Evolutionary conservation across 2,888 invertebrate species (phyloP).

Genomic region (Liodrosophila aerea): DNA sequence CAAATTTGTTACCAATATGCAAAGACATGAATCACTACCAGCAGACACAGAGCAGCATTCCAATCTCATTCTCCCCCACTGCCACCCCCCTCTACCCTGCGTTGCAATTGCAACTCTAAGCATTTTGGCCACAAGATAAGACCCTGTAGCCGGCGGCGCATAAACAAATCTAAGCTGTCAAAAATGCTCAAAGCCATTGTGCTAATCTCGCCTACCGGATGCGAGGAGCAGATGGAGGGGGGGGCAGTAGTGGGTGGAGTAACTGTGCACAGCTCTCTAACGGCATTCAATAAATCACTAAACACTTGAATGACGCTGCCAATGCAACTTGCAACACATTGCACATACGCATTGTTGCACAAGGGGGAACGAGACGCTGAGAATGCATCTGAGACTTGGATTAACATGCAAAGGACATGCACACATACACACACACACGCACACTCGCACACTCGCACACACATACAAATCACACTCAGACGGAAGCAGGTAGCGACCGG

Average conservation of each 20-base stretch:
- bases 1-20: constrained; percentile 79
- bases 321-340: constrained; percentile 77
- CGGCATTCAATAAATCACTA: constrained; percentile 81
- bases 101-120: background rate
- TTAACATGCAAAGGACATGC: constrained; percentile 50
- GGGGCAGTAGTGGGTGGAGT: background rate
- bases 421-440: constrained; percentile 16
- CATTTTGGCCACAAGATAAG: constrained; percentile 46
- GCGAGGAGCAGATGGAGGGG: background rate
- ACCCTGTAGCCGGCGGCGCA: constrained; percentile 47
- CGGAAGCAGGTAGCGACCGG: constrained; percentile 53
- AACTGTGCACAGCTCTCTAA: constrained; percentile 62
- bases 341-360: constrained; percentile 33
- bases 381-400: constrained; percentile 28
- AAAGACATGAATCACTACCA: constrained; percentile 70
- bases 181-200: constrained; percentile 79
- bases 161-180: constrained; percentile 79
- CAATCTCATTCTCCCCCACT: background rate
- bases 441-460: constrained; percentile 4
- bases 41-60: background rate
- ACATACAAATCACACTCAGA: constrained; percentile 9
- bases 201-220: constrained; percentile 65
- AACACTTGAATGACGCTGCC: constrained; percentile 76
- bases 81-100: too few relatives aligned
- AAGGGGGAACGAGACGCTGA: background rate